Conservation (phyloP, 2,797 vertebrate species). For the Pangasius djambal region DNA sequence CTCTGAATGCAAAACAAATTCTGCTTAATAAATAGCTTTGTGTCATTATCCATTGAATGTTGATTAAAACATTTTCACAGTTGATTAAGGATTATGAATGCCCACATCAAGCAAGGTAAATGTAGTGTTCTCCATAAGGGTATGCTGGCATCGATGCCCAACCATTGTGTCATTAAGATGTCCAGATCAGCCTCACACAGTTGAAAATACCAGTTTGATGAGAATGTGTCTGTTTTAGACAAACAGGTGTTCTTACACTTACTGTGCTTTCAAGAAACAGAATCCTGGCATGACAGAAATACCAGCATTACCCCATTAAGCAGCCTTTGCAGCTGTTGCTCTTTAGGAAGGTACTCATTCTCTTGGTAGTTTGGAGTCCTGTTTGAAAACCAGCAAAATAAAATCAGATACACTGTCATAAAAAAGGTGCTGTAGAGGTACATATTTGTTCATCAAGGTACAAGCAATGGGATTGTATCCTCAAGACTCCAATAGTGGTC, state of each 20-base stretch:
- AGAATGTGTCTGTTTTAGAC: conserved; percentile 51
- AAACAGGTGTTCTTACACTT: conserved; percentile 63
- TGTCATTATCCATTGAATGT: neutral
- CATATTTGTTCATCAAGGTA: neutral
- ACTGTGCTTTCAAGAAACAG: conserved; percentile 52
- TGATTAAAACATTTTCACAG: neutral
- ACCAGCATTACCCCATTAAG: conserved; percentile 47
- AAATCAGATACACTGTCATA: neutral
- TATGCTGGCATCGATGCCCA: conserved; percentile 1
- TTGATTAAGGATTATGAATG: neutral
- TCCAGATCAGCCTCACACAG: conserved; percentile 30
- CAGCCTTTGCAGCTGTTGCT: conserved; percentile 58
- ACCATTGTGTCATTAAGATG: conserved; percentile 42
- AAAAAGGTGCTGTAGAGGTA: neutral
- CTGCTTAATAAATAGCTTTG: neutral
- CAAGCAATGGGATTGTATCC: too few species aligned
- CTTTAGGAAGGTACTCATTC: conserved; percentile 49
- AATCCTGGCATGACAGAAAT: conserved; percentile 56
- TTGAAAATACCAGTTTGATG: conserved; percentile 41
- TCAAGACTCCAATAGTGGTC: neutral
- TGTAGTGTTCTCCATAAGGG: neutral
- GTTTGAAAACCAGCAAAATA: conserved; percentile 33
- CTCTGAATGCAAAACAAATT: neutral
- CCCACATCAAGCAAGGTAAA: neutral
- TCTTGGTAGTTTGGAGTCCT: conserved; percentile 35